A percentile compares a stretch with the other conserved stretches of the same genome.
These are phyloP conservation scores for Tinea pellionella DNA, from an alignment of 2,888 invertebrate genomes.

Conservation along the genomic window DNA sequence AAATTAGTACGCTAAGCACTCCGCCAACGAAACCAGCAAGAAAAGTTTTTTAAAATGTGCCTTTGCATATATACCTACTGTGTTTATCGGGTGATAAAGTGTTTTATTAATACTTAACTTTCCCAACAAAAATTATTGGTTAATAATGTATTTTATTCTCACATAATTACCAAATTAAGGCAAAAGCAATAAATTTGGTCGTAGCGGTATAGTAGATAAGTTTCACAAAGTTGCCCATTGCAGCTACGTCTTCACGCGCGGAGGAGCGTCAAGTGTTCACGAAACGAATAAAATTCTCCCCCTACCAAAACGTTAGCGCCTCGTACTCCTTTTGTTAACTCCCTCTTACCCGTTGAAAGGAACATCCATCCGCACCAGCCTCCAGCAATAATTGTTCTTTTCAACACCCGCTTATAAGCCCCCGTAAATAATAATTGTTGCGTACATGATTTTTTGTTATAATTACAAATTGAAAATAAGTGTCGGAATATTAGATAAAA, in stretches of 20 bases:
- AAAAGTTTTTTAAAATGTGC: too few species aligned
- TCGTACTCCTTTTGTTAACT: neutral
- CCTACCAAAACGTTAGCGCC: neutral
- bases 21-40: too few species aligned
- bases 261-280: neutral
- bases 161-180: too few species aligned
- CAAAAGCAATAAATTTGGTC: too few species aligned
- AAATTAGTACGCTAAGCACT: too few species aligned
- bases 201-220: too few species aligned
- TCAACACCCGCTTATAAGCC: neutral
- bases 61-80: too few species aligned
- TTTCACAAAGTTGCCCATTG: neutral
- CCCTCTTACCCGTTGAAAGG: neutral
- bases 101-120: too few species aligned
- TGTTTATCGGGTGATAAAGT: too few species aligned
- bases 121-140: too few species aligned
- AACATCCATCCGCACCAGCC: neutral
- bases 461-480: neutral
- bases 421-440: slow-evolving; percentile 3
- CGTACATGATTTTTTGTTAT: neutral
- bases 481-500: too few species aligned
- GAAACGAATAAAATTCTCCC: neutral
- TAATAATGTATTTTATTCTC: too few species aligned
- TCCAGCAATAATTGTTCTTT: slow-evolving; percentile 5
- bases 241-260: neutral